Evolutionary conservation across 2,797 vertebrate genomes (phyloP).

Genomic region (Xiphorhynchus erythropygius): DNA sequence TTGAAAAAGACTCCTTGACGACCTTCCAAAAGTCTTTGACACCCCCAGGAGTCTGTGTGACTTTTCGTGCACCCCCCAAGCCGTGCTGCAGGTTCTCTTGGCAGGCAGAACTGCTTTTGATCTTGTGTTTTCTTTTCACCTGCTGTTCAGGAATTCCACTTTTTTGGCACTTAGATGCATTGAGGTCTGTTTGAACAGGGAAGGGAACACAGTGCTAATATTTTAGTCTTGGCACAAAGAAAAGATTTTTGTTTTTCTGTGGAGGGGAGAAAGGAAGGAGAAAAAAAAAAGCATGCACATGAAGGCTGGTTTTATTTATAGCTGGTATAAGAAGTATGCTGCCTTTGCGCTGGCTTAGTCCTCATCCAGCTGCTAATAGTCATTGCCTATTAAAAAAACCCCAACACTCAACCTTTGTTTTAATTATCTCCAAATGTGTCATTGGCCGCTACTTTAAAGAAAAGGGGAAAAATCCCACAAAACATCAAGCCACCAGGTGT

Average conservation of each 20-base stretch:
- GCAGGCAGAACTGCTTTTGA: slow-evolving; percentile 44
- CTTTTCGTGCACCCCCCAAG: not conserved
- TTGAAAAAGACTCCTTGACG: not conserved
- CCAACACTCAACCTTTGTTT: not conserved
- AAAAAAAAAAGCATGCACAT: not conserved
- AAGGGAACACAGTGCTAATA: not conserved
- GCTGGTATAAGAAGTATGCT: not conserved
- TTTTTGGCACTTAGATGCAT: slow-evolving; percentile 23
- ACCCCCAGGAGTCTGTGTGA: not conserved
- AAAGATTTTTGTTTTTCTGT: not conserved
- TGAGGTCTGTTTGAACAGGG: slow-evolving; percentile 23
- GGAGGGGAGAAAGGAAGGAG: not conserved
- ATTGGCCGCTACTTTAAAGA: not conserved
- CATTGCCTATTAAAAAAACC: not conserved
- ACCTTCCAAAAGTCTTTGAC: slow-evolving; percentile 32
- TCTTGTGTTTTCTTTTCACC: slow-evolving; percentile 53
- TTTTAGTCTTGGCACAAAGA: slow-evolving; percentile 7
- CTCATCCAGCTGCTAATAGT: not conserved
- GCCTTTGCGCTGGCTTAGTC: not conserved
- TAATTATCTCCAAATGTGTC: not conserved
- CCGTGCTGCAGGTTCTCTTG: slow-evolving; percentile 27
- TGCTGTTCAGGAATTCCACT: slow-evolving; percentile 61
- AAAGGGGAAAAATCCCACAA: rapidly evolving
- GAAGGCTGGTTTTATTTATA: slow-evolving; percentile 16
- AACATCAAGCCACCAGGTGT: not conserved